Evolutionary conservation across 2,888 invertebrate species (phyloP), one percentile per base, ranked within the genome.

Genomic region (Acronicta psi): DNA sequence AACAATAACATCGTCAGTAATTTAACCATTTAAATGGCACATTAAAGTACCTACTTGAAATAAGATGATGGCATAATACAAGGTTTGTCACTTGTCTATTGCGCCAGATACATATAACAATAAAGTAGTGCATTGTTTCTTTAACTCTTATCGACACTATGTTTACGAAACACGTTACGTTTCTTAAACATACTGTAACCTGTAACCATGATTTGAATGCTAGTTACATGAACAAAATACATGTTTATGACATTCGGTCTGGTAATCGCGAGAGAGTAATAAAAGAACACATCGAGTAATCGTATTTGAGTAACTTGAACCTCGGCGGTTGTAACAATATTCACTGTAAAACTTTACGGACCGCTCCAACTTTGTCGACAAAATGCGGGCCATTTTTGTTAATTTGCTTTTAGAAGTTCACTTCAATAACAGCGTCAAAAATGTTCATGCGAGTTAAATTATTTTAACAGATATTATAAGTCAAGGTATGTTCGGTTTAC

Each of bases 241-340:
- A 69, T 63, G 69, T 69, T 63, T 69, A 66, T 66, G 56, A 62
- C 65, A 36, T 56, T 37, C 29, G 46, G 63, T 63, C 37, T 23
- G 42, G 56, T 49, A 59, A 60, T 60, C 59, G 53, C 60, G 59
- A 45, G 59, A 57, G 64, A 71, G 59, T 61, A 58, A 69, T 69
- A 59, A 69, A 69, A 67, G 56, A 61, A 53, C 52, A 57, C 64
- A 61, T 70, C 58, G 57, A 54, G 67, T 70, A 73, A 70, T 75
- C 64, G 53, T 59, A 75, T 75, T 64, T 61, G 47, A 73, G 63
- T 67, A 75, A 73, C 76, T 75, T 73, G 59, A 70, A 73, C 64
- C 73, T 63, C 74, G 45, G 59, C 50, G 55, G 50, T 58, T 57
- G 62, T 76, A 59, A 73, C 61, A 70, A 73, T 65, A 70, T 65